A percentile compares a stretch with the other conserved stretches of the same genome.
Conservation (phyloP, 2,113 vertebrate species). For the Crotalus helleri region DNA sequence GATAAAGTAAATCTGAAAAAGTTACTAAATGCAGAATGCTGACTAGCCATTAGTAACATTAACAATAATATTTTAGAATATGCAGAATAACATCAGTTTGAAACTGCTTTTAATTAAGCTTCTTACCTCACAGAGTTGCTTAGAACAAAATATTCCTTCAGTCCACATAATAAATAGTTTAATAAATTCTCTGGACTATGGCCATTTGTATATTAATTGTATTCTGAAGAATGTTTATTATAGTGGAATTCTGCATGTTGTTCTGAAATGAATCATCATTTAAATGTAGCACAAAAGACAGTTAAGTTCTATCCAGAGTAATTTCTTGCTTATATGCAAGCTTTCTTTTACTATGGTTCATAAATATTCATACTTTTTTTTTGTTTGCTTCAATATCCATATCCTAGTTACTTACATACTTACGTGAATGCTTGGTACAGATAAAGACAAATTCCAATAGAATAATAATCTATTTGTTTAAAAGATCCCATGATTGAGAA, state of each 20-base stretch:
- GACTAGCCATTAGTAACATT: not conserved
- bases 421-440: not conserved
- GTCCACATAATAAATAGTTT: not conserved
- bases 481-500: not conserved
- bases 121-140: not conserved
- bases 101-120: not conserved
- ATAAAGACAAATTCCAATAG: not conserved
- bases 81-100: not conserved
- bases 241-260: not conserved
- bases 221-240: slow-evolving; percentile 9
- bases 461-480: slow-evolving; percentile 7
- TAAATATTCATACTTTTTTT: not conserved
- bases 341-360: not conserved
- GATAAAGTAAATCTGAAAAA: not conserved
- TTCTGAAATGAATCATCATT: not conserved
- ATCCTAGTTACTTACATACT: not conserved
- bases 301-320: not conserved
- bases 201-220: not conserved
- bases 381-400: not conserved
- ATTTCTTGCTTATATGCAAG: not conserved
- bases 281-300: not conserved
- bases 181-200: not conserved
- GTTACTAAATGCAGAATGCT: not conserved
- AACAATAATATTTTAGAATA: not conserved
- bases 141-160: not conserved